Conservation (phyloP, 2,888 invertebrate species). For the Hoplodrina blanda region DNA sequence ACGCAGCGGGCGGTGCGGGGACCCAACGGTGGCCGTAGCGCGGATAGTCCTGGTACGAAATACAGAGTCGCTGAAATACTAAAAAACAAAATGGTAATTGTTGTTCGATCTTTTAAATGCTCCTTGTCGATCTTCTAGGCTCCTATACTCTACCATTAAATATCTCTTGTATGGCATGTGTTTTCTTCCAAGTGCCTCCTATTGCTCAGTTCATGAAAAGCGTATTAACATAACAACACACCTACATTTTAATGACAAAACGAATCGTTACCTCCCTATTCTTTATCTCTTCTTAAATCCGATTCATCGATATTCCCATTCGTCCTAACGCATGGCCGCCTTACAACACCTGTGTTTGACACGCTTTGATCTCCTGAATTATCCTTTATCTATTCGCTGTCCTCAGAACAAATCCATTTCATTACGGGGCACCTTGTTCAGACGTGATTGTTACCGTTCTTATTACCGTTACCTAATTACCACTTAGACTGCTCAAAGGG, state of each 20-base stretch:
- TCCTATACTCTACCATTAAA: too few relatives aligned
- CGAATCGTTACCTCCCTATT: not conserved
- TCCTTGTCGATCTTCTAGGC: too few relatives aligned
- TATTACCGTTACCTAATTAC: conserved; percentile 64
- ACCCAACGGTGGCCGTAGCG: conserved; percentile 15
- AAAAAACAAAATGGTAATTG: too few relatives aligned
- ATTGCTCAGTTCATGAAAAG: not conserved
- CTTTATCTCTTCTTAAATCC: not conserved
- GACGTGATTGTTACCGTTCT: conserved; percentile 65
- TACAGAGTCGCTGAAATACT: not conserved
- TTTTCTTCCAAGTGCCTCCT: too few relatives aligned
- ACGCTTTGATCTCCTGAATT: conserved; percentile 79
- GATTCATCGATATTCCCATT: not conserved
- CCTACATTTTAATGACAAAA: too few relatives aligned
- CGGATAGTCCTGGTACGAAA: conserved; percentile 22
- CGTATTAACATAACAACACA: too few relatives aligned
- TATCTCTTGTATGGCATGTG: too few relatives aligned
- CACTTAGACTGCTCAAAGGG: conserved; percentile 60
- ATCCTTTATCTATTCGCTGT: conserved; percentile 71
- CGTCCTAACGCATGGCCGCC: conserved; percentile 49
- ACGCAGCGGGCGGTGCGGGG: conserved; percentile 71
- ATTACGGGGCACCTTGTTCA: conserved; percentile 35
- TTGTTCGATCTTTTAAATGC: too few relatives aligned
- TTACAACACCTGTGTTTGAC: conserved; percentile 74
- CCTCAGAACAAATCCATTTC: conserved; percentile 56